Conservation (phyloP, 2,888 invertebrate genomes). For the Fabriciana adippe region DNA sequence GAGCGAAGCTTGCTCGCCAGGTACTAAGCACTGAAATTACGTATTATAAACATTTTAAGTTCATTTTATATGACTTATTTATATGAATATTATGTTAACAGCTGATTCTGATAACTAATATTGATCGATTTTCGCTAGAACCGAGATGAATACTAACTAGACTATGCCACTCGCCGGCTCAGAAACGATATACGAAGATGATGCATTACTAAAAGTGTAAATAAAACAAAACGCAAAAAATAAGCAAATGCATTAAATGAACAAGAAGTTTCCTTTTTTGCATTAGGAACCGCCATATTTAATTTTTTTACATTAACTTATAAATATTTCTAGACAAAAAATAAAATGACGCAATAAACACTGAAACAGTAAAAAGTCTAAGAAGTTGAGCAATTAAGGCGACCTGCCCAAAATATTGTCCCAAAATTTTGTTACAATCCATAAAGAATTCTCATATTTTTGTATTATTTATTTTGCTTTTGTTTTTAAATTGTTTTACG, state of each 20-base stretch:
- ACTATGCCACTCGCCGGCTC: too few species aligned
- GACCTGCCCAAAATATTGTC: constrained; percentile 70
- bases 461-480: constrained; percentile 56
- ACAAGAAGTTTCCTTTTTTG: background rate
- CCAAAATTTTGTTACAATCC: constrained; percentile 50
- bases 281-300: constrained; percentile 1
- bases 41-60: too few species aligned
- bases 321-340: constrained; percentile 30
- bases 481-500: constrained; percentile 66
- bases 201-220: too few species aligned
- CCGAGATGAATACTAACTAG: too few species aligned
- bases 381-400: constrained; percentile 46
- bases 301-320: constrained; percentile 4
- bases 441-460: constrained; percentile 64
- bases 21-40: too few species aligned
- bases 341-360: constrained; percentile 39
- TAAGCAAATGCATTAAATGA: background rate
- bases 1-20: too few species aligned
- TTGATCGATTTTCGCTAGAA: too few species aligned
- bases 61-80: too few species aligned
- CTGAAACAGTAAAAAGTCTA: constrained; percentile 47
- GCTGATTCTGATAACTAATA: too few species aligned
- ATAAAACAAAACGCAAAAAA: too few species aligned
- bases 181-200: too few species aligned
- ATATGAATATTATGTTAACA: too few species aligned